Percentiles rank a stretch among this genome's conserved stretches.
phyloP scores from a whole-genome alignment of 2,888 invertebrate genomes.

The Amaurobius ferox region DNA sequence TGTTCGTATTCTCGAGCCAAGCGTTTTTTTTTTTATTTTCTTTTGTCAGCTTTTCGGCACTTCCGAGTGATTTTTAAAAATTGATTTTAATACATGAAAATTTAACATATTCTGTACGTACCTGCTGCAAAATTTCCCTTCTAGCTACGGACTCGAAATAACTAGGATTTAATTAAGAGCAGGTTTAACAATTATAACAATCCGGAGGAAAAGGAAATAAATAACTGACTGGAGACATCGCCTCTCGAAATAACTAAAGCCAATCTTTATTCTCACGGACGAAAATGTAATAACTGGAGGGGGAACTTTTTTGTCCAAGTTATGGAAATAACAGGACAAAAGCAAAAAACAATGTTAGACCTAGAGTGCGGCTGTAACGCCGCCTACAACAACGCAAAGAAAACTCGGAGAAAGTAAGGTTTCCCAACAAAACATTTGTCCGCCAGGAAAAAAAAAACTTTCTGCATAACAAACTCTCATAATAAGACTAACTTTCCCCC shows the following conservation, averaged over 20 bases:
- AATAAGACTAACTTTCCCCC: neutral
- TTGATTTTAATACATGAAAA: too few species aligned
- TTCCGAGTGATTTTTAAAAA: too few species aligned
- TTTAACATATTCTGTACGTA: too few species aligned
- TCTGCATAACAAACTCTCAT: constrained; percentile 9
- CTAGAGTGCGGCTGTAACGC: neutral
- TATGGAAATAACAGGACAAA: neutral
- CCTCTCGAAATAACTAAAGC: neutral
- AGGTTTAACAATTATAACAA: too few species aligned
- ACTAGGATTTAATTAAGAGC: too few species aligned
- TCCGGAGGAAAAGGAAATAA: too few species aligned
- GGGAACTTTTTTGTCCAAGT: neutral
- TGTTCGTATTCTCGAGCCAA: too few species aligned
- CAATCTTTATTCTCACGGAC: neutral
- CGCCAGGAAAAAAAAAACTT: neutral
- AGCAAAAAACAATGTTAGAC: neutral
- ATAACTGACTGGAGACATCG: too few species aligned
- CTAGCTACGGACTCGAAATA: too few species aligned
- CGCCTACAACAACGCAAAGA: neutral
- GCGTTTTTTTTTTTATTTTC: too few species aligned
- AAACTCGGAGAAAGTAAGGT: constrained; percentile 1
- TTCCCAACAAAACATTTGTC: constrained; percentile 8
- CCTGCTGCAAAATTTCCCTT: too few species aligned
- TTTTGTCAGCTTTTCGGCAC: too few species aligned
- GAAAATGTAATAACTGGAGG: neutral